Percentiles rank a stretch among this genome's conserved stretches.
Evolutionary conservation across 2,797 vertebrate genomes (phyloP).

Genomic region (Hyperoplus lanceolatus): DNA sequence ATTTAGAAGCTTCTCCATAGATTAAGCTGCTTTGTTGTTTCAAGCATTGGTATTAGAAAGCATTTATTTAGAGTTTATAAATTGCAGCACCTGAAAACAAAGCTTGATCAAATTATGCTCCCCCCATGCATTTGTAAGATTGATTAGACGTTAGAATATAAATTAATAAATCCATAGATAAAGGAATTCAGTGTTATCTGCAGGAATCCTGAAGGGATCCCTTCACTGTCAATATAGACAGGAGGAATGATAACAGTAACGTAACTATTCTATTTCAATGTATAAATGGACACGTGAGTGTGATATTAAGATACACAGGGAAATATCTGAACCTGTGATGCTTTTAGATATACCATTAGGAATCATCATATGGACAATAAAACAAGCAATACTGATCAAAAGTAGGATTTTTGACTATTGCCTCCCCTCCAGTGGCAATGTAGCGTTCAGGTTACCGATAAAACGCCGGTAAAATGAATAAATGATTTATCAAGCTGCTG

Average conservation of each 20-base stretch:
- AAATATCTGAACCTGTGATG: fast-evolving
- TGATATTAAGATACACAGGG: too few species aligned
- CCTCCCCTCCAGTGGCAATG: neutral
- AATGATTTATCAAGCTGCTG: neutral
- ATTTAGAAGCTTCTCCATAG: neutral
- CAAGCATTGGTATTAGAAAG: neutral
- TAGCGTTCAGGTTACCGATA: constrained; percentile 10
- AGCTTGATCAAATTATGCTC: too few species aligned
- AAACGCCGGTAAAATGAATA: constrained; percentile 12
- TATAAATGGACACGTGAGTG: neutral
- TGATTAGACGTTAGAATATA: too few species aligned
- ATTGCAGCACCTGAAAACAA: too few species aligned
- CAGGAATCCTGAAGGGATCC: neutral
- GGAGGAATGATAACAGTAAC: neutral
- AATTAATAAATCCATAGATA: too few species aligned
- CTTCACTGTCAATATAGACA: neutral
- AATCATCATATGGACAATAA: neutral
- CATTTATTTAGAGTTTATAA: neutral
- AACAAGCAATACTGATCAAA: neutral
- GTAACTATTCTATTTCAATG: neutral
- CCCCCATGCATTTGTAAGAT: too few species aligned
- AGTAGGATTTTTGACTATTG: neutral
- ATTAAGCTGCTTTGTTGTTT: neutral
- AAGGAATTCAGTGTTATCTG: too few species aligned
- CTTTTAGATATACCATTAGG: neutral